Percentiles rank a stretch among this genome's conserved stretches.
Evolutionary conservation across 2,888 invertebrate genomes (phyloP).

Genomic region (Polydrusus tereticollis): DNA sequence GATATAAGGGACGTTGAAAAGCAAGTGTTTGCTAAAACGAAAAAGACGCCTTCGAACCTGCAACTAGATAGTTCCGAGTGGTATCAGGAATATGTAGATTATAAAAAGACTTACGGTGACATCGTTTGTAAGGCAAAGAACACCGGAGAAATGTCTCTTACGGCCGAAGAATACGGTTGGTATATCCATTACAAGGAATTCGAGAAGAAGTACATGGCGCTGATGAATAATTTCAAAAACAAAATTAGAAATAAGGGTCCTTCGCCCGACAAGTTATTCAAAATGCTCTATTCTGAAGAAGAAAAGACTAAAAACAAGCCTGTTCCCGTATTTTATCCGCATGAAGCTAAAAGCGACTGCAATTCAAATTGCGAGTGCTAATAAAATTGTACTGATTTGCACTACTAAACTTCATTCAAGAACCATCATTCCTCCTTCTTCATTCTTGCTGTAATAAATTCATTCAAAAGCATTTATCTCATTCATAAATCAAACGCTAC

Average conservation of each 20-base stretch:
- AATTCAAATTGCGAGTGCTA: conserved; percentile 28
- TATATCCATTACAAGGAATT: conserved; percentile 53
- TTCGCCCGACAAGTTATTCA: conserved; percentile 41
- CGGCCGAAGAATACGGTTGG: conserved; percentile 52
- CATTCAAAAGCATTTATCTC: too few species aligned
- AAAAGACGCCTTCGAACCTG: conserved; percentile 51
- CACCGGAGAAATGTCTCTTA: conserved; percentile 42
- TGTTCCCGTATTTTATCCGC: conserved; percentile 50
- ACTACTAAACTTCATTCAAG: too few species aligned
- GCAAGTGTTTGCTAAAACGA: conserved; percentile 58
- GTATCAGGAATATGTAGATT: conserved; percentile 55
- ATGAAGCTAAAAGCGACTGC: conserved; percentile 20
- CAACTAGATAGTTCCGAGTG: conserved; percentile 55
- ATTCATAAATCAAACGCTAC: too few species aligned
- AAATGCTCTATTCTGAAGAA: conserved; percentile 51
- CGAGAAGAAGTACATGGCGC: conserved; percentile 50
- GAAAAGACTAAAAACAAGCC: conserved; percentile 47
- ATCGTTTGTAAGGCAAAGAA: conserved; percentile 50
- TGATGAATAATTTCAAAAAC: conserved; percentile 47
- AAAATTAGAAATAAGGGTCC: conserved; percentile 46
- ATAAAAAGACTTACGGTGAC: conserved; percentile 51
- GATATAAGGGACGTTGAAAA: conserved; percentile 52
- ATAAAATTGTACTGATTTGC: neutral
- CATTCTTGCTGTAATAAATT: too few species aligned
- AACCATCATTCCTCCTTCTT: too few species aligned